A percentile compares a stretch with the other conserved stretches of the same genome.
phyloP scores from a whole-genome alignment of 2,113 vertebrate genomes.

The Centropus unirufus region DNA sequence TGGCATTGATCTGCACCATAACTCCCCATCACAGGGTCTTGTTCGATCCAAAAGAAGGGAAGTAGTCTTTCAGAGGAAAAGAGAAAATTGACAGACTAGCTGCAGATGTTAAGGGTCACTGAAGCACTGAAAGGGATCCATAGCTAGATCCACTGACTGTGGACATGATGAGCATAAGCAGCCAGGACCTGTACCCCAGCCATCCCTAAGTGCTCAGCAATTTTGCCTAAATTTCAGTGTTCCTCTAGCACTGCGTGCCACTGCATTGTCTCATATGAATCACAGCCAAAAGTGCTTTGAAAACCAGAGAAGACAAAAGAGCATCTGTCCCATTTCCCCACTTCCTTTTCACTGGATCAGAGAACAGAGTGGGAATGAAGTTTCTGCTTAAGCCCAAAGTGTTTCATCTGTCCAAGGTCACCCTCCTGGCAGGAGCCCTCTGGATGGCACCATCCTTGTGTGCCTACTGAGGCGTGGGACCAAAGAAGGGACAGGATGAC shows the following conservation, averaged over 20 bases:
- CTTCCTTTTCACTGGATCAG: not conserved
- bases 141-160: not conserved
- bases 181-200: not conserved
- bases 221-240: not conserved
- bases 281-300: not conserved
- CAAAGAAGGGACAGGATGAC: not conserved
- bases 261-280: not conserved
- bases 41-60: not conserved
- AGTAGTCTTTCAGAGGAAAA: not conserved
- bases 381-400: not conserved
- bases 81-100: not conserved
- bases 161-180: accelerated
- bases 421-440: not conserved
- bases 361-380: not conserved
- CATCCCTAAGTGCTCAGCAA: not conserved
- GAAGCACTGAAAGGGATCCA: not conserved
- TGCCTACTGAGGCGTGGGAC: not conserved
- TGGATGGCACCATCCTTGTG: accelerated
- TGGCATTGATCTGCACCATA: not conserved
- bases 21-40: not conserved
- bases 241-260: accelerated
- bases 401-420: not conserved
- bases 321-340: not conserved
- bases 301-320: not conserved
- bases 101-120: not conserved